Conservation (phyloP, 2,888 invertebrate genomes). For the Heliconius erato region DNA sequence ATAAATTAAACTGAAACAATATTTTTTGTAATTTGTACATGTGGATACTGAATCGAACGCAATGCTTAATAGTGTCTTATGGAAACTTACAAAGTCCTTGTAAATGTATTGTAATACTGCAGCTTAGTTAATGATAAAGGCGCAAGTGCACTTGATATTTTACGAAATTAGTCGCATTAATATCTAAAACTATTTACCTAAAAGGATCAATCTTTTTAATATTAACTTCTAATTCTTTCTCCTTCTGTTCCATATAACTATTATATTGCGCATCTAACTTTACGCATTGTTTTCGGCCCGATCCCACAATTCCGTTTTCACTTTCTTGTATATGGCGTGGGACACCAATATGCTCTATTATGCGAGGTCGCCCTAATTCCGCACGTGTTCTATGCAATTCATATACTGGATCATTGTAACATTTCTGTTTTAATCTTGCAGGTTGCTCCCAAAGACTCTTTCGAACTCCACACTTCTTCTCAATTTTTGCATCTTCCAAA, state of each 20-base stretch:
- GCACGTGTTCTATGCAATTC: constrained; percentile 69
- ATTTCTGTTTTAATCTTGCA: constrained; percentile 65
- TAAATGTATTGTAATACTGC: neutral
- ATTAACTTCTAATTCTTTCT: constrained; percentile 62
- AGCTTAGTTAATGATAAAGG: neutral
- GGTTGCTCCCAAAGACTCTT: constrained; percentile 71
- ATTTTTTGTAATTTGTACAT: neutral
- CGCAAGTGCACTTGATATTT: neutral
- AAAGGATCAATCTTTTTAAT: constrained; percentile 72
- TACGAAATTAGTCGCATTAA: neutral
- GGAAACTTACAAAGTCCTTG: neutral
- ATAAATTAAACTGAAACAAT: neutral
- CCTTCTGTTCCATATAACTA: constrained; percentile 65
- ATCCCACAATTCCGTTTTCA: constrained; percentile 70
- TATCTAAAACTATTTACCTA: constrained; percentile 60
- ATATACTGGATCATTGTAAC: constrained; percentile 70
- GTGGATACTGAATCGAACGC: neutral
- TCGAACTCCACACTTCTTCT: constrained; percentile 63
- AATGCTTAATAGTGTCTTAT: neutral
- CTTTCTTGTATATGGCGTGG: constrained; percentile 67
- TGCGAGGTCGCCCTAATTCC: constrained; percentile 67
- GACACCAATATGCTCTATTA: constrained; percentile 73
- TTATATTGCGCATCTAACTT: constrained; percentile 64
- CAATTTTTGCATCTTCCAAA: constrained; percentile 72
- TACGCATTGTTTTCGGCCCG: constrained; percentile 58